Evolutionary conservation across 2,797 vertebrate species (phyloP), one percentile per base, ranked within the genome.

Genomic region (Eutrigla gurnardus): DNA sequence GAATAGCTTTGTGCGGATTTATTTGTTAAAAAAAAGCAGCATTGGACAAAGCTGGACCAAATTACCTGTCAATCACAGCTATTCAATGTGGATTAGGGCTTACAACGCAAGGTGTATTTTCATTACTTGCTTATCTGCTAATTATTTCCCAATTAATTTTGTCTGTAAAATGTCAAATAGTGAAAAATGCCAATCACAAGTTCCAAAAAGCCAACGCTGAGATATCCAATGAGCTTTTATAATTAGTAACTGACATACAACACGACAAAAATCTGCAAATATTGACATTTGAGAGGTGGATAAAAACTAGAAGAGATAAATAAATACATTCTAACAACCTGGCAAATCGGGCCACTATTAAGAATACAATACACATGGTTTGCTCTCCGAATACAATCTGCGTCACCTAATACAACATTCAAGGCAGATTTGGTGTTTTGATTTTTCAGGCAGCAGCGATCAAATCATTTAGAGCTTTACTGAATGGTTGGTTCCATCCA

Each of bases 361-460:
- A 53, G 53, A 46, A 13, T 55, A 8, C 25, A 46, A 15, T 4
- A 57, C 35, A 67, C 36, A 53, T 47, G 62, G 3, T 58, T 12
- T 32, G 9, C 53, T 77, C 32, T 18, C 10, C 39, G n/a, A 37
- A 52, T 25, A 40, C 54, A 61, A 32, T 36, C 15, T 3, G 18
- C 42, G 6, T 25, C 33, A 14, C 17, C 18, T 46, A 33, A 25
- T 52, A 32, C 1, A 5, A 43, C 12, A 37, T 11, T 53, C 12
- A 65, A 49, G n/a, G 35, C 32, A 50, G 18, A 47, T 59, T 39
- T 62, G 17, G 14, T 11, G 17, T 32, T 78, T 69, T 69, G 49
- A 70, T 71, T 39, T 25, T 70, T 60, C 7, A 53, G 42, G 50
- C 67, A 64, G 47, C 46, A 46, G 46, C 42, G 12, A 63, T 36